Conservation (phyloP, 2,797 vertebrate genomes). For the Zenarchopterus dispar region DNA sequence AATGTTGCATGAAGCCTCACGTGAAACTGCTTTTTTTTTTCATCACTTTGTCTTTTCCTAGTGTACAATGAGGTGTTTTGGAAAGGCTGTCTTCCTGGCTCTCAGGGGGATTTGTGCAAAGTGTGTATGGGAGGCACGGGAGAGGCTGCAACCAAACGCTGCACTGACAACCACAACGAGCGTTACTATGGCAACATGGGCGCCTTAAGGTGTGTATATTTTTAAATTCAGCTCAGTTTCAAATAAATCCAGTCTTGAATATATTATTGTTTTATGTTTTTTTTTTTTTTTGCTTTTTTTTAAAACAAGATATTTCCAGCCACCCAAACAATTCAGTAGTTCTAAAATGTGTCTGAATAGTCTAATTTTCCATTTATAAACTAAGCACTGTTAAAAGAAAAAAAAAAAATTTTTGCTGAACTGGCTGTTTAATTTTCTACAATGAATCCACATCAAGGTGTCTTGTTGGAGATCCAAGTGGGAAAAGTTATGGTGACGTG, state of each 20-base stretch:
- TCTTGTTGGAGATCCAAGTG: slow-evolving; percentile 87
- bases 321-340: too few species aligned
- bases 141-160: slow-evolving; percentile 85
- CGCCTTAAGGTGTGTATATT: slow-evolving; percentile 81
- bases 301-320: too few species aligned
- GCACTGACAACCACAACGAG: slow-evolving; percentile 89
- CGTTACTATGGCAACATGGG: slow-evolving; percentile 93
- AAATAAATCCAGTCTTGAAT: not conserved
- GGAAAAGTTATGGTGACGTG: slow-evolving; percentile 91
- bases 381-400: too few species aligned
- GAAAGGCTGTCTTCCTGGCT: slow-evolving; percentile 93
- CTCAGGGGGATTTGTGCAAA: slow-evolving; percentile 87
- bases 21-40: not conserved
- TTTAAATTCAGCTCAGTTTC: not conserved
- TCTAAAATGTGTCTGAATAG: too few species aligned
- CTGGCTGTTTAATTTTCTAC: not conserved
- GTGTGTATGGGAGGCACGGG: slow-evolving; percentile 89
- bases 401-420: not conserved
- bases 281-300: too few species aligned
- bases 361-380: too few species aligned
- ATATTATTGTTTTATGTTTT: not conserved
- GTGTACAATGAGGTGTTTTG: slow-evolving; percentile 88
- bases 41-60: slow-evolving; percentile 50
- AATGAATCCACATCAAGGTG: slow-evolving; percentile 75
- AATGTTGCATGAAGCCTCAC: not conserved